phyloP scores from a whole-genome alignment of 1,140 invertebrate species.

The Ceratina japonica region DNA sequence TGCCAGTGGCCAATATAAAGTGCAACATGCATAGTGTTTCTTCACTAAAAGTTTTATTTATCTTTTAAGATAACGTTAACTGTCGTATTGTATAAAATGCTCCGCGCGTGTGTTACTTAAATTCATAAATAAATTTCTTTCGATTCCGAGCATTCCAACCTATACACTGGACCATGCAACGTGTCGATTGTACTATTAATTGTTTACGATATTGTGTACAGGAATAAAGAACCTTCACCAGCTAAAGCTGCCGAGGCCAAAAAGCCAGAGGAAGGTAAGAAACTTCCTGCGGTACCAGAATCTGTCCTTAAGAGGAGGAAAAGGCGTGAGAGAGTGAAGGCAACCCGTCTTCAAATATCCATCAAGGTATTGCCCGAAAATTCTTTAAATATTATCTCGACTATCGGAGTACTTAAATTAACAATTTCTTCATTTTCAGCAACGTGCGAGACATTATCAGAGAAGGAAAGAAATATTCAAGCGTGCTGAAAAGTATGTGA shows the following conservation, averaged over 20 bases:
- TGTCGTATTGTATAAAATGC: neutral
- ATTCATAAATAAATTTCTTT: neutral
- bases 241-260: constrained; percentile 71
- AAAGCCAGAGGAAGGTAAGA: constrained; percentile 84
- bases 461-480: constrained; percentile 90
- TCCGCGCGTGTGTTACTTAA: neutral
- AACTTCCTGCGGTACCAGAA: constrained; percentile 96
- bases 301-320: constrained; percentile 96
- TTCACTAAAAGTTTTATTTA: neutral
- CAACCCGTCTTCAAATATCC: constrained; percentile 83
- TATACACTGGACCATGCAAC: constrained; percentile 6
- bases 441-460: constrained; percentile 81
- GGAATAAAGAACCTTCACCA: constrained; percentile 49
- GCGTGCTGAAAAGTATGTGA: constrained; percentile 96
- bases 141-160: constrained; percentile 1
- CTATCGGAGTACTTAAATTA: constrained; percentile 23
- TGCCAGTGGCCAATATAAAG: neutral
- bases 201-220: neutral
- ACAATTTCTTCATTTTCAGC: constrained; percentile 75
- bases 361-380: constrained; percentile 78
- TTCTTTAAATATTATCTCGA: neutral
- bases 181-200: neutral
- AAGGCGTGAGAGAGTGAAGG: constrained; percentile 86
- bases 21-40: neutral
- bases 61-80: neutral